Evolutionary conservation across 2,888 invertebrate species (phyloP).

Genomic region (Tenodera sinensis): DNA sequence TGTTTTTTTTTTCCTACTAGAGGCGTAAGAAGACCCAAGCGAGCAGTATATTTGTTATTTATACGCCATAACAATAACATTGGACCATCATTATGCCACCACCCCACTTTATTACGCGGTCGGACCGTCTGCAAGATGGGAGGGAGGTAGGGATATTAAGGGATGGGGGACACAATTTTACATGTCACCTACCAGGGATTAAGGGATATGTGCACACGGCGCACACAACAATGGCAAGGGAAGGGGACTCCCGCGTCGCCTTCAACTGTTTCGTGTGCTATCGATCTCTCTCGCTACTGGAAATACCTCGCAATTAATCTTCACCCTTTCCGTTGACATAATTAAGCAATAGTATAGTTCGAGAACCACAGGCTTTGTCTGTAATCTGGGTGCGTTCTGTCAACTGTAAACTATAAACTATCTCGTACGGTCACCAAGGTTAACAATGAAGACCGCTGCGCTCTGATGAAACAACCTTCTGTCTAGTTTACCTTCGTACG

Average conservation of each 20-base stretch:
- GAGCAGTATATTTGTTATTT: constrained; percentile 11
- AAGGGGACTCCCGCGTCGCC: neutral
- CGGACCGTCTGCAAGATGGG: neutral
- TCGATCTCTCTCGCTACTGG: neutral
- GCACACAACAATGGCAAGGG: neutral
- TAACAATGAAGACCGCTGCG: too few relatives aligned
- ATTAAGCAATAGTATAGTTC: neutral
- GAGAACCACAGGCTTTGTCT: neutral
- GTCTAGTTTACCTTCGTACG: too few relatives aligned
- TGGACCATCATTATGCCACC: constrained; percentile 10
- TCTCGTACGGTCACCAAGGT: too few relatives aligned
- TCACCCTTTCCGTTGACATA: neutral
- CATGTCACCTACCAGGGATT: constrained; percentile 3
- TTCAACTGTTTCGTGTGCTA: neutral
- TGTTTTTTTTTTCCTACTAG: neutral
- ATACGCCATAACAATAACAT: constrained; percentile 5
- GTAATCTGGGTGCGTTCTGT: neutral
- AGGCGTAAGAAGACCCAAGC: neutral
- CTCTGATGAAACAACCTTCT: too few relatives aligned
- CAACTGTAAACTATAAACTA: neutral
- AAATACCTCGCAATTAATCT: neutral
- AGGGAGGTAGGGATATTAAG: neutral
- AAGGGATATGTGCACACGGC: neutral
- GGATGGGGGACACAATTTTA: constrained; percentile 2
- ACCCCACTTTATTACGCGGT: neutral